Evolutionary conservation across 2,888 invertebrate species (phyloP).

Genomic region (Mantis religiosa): DNA sequence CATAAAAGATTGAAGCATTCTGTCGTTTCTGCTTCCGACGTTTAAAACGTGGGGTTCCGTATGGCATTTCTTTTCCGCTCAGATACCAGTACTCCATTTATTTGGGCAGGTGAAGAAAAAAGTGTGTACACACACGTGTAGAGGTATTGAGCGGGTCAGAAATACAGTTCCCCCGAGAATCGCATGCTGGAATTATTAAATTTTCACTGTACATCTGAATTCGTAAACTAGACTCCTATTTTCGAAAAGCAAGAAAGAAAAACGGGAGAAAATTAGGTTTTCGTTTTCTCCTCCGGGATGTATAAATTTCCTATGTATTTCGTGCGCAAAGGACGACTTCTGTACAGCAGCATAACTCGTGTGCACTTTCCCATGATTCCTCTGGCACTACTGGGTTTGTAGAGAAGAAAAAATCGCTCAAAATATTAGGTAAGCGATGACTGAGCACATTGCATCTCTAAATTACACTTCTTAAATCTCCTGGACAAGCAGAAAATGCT

Average conservation of each 20-base stretch:
- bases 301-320: conserved; percentile 16
- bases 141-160: neutral
- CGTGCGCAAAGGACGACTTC: neutral
- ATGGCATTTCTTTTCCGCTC: neutral
- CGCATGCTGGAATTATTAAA: neutral
- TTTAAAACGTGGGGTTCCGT: neutral
- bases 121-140: neutral
- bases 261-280: neutral
- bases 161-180: neutral
- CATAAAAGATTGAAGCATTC: too few species aligned
- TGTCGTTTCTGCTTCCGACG: neutral
- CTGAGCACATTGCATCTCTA: too few species aligned
- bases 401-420: too few species aligned
- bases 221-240: conserved; percentile 6
- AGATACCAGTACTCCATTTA: neutral
- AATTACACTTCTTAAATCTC: too few species aligned
- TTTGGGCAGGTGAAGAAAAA: neutral
- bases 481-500: too few species aligned
- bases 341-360: too few species aligned
- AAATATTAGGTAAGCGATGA: too few species aligned
- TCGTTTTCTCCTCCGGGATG: conserved; percentile 1
- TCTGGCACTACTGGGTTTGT: too few species aligned
- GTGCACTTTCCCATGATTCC: too few species aligned
- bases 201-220: conserved; percentile 9
- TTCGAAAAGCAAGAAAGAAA: neutral